Evolutionary conservation across 2,888 invertebrate genomes (phyloP), one percentile per base, ranked within the genome.

Genomic region (Acanthosepion lycidas): DNA sequence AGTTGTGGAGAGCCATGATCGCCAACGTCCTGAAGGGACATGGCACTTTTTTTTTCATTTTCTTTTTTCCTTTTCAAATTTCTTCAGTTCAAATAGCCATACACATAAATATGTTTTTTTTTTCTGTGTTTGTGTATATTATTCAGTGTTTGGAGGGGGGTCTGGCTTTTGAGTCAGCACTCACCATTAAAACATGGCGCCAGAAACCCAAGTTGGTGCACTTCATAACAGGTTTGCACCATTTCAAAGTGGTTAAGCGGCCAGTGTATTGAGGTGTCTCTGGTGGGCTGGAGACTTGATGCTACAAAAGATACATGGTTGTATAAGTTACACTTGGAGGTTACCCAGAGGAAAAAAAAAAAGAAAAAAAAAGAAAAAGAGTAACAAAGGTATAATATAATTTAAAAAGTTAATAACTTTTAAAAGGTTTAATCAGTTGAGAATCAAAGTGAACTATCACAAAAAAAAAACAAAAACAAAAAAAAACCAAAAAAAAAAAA

Each of bases 281-380:
- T 78, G 78, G 78, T 78, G 9, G 78, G 78, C 78, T 78, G 78
- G 78, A 78, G 78, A 78, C 78, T 78, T 78, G 78, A 78, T 78
- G 78, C 78, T 78, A 78, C 78, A 78, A 78, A 78, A 78, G 78
- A 78, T 78, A 78, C 33, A 78, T 78, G 78, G n/a, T 78, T n/a
- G 78, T 78, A 78, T 78, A 78, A 78, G 33, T 78, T 78, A 78
- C 18, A 78, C 78, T 78, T 78, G 78, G 18, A 78, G n/a, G n/a
- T n/a, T 78, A 78, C 78, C 78, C 78, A 78, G 78, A n/a, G 78
- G 33, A 12, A n/a, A 78, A 33, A 18, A 78, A 5, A n/a, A 15
- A n/a, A 5, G n/a, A 78, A 33, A 78, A 78, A 33, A 78, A 55
- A 23, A 59, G 23, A 59, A 20, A 26, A 23, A 59, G 59, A 59